Percentiles rank a stretch among this genome's conserved stretches.
Evolutionary conservation across 2,113 vertebrate genomes (phyloP).

Genomic region (Rhagologus leucostigma): DNA sequence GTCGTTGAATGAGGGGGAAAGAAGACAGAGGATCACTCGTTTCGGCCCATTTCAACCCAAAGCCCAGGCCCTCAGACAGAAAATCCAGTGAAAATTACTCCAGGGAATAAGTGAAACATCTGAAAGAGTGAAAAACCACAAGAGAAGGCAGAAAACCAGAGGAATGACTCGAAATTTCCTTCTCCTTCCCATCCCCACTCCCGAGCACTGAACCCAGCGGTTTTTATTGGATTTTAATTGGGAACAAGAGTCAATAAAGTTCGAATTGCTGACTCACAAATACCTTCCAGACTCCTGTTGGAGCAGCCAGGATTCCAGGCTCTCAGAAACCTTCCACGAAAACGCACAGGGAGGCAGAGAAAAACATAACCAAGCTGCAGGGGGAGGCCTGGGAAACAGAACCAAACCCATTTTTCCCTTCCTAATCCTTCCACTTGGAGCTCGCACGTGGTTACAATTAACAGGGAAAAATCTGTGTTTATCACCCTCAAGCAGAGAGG

Average conservation of each 20-base stretch:
- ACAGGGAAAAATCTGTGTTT: not conserved
- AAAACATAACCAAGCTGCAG: not conserved
- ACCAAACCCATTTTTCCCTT: not conserved
- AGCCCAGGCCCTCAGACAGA: not conserved
- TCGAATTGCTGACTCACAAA: slow-evolving; percentile 20
- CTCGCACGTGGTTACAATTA: slow-evolving; percentile 47
- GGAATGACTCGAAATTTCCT: not conserved
- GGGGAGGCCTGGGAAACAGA: slow-evolving; percentile 34
- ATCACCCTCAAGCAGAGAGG: not conserved
- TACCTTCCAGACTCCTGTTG: not conserved
- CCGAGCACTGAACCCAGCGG: not conserved
- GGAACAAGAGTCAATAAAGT: not conserved
- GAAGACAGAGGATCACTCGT: not conserved
- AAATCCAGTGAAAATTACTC: not conserved
- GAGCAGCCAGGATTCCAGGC: not conserved
- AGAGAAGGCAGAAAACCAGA: not conserved
- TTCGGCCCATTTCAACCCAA: not conserved
- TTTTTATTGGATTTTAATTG: not conserved
- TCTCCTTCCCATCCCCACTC: not conserved
- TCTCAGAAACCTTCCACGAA: not conserved
- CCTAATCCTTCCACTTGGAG: not conserved
- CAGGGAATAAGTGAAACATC: not conserved
- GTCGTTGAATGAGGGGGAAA: not conserved
- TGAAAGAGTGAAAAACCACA: not conserved
- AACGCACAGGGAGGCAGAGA: not conserved